Percentiles rank a stretch among this genome's conserved stretches.
These are phyloP conservation scores for Chionomys nivalis DNA, from an alignment of 2,113 vertebrate species.

Conservation along the genomic window DNA sequence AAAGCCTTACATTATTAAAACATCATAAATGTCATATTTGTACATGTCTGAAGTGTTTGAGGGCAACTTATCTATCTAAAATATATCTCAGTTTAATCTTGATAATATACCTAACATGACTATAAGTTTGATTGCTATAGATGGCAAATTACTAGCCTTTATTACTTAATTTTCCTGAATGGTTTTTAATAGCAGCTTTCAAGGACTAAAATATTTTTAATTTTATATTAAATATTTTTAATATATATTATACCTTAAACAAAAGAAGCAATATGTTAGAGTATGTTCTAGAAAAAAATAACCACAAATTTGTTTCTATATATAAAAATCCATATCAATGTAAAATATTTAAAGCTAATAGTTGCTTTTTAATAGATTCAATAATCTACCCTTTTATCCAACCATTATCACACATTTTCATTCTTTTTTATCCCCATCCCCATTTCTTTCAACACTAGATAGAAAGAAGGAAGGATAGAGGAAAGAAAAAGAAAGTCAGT, in stretches of 20 bases:
- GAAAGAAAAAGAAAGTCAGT: too few species aligned
- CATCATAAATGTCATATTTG: neutral
- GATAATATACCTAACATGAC: neutral
- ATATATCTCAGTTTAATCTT: neutral
- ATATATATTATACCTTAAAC: neutral
- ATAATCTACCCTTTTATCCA: too few species aligned
- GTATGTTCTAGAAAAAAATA: neutral
- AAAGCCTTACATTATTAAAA: neutral
- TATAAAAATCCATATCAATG: too few species aligned
- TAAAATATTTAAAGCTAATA: too few species aligned
- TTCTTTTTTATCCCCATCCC: too few species aligned
- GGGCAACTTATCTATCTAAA: neutral
- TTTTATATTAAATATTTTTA: neutral
- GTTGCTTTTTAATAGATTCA: too few species aligned
- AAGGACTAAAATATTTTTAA: neutral
- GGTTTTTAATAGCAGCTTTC: neutral
- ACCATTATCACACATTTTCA: too few species aligned
- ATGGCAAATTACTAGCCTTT: neutral
- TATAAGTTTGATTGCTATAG: neutral
- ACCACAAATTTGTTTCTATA: too few species aligned
- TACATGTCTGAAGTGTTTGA: neutral
- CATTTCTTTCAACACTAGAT: too few species aligned
- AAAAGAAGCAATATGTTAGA: neutral
- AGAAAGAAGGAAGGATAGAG: too few species aligned
- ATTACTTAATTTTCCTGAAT: neutral